Evolutionary conservation across 2,888 invertebrate genomes (phyloP).

Genomic region (Scaptomyza cyrtandrae): DNA sequence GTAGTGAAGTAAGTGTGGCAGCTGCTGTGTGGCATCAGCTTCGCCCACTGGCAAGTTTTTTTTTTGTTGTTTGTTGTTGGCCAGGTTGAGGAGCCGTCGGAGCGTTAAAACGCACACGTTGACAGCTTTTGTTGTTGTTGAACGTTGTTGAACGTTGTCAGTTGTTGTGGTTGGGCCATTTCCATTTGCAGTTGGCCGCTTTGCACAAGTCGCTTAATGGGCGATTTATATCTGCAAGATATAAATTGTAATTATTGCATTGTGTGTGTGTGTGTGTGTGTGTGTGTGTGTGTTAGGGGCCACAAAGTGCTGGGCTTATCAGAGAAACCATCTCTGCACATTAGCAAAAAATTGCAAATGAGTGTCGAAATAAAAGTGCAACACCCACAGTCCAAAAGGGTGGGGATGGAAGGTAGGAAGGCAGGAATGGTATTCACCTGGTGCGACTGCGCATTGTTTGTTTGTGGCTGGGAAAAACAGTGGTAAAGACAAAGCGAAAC

Average conservation of each 20-base stretch:
- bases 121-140: slow-evolving; percentile 63
- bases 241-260: slow-evolving; percentile 81
- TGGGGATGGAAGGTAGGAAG: not conserved
- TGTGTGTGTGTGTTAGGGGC: slow-evolving; percentile 15
- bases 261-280: slow-evolving; percentile 38
- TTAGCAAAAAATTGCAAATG: slow-evolving; percentile 79
- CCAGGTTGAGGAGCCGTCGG: slow-evolving; percentile 55
- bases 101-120: slow-evolving; percentile 81
- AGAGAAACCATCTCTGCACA: slow-evolving; percentile 62
- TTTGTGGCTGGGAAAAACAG: slow-evolving; percentile 49
- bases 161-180: slow-evolving; percentile 29
- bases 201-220: slow-evolving; percentile 67
- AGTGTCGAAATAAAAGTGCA: slow-evolving; percentile 70
- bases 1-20: slow-evolving; percentile 43
- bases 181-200: slow-evolving; percentile 41
- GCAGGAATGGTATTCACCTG: slow-evolving; percentile 42
- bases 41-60: slow-evolving; percentile 66
- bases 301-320: slow-evolving; percentile 55
- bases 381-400: slow-evolving; percentile 5
- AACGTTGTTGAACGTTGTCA: slow-evolving; percentile 35
- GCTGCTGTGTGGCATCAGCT: slow-evolving; percentile 61
- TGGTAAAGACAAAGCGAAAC: slow-evolving; percentile 76
- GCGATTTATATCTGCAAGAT: slow-evolving; percentile 76
- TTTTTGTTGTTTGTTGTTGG: slow-evolving; percentile 14
- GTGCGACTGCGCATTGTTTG: slow-evolving; percentile 67